Base-by-base conservation (phyloP, 2,888 invertebrate species). In the Thymelicus sylvestris region DNA sequence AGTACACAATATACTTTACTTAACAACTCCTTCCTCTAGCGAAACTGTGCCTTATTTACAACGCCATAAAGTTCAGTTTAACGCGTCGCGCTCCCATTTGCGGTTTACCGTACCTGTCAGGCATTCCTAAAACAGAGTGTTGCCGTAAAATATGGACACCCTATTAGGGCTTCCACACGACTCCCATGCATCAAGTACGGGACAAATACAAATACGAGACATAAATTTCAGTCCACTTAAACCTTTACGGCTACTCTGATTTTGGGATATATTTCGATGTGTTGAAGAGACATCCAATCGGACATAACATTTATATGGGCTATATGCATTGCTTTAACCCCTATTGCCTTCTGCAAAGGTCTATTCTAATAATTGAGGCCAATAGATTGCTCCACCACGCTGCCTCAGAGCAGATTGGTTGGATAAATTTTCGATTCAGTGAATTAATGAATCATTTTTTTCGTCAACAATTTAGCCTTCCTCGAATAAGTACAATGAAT, bases 171-270 rank as follows among this genome's bases (percentile, higher is more conserved):
- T 78, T 74, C 76, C 75, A 73, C 76, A 75, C 75, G 77, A 75
- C 74, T 76, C 72, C 75, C 75, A 79, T 77, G 78, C 79, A 78
- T 78, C 77, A 74, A 65, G 69, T 69, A 72, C 75, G 74, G 75
- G 81, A 80, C 81, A 79, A 76, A 78, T 78, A 81, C 81, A 83
- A 83, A 81, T 83, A 77, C 76, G 73, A 72, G 76, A 74, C 76
- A 80, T 82, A 80, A 78, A 81, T 83, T 78, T 77, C 74, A 74
- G 75, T 76, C 77, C 79, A 77, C 78, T 80, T 76, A 77, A 79
- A 79, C 79, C 76, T 76, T 76, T 79, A 77, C 71, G 74, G 75
- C 74, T 24, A 64, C 69, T 78, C 76, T 73, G 76, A 76, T 79
- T 76, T 74, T 72, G 72, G 74, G 70, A 67, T 52, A 48, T 71